A percentile compares a stretch with the other conserved stretches of the same genome.
Conservation (phyloP, 2,113 vertebrate genomes). For the Ictalurus furcatus region DNA sequence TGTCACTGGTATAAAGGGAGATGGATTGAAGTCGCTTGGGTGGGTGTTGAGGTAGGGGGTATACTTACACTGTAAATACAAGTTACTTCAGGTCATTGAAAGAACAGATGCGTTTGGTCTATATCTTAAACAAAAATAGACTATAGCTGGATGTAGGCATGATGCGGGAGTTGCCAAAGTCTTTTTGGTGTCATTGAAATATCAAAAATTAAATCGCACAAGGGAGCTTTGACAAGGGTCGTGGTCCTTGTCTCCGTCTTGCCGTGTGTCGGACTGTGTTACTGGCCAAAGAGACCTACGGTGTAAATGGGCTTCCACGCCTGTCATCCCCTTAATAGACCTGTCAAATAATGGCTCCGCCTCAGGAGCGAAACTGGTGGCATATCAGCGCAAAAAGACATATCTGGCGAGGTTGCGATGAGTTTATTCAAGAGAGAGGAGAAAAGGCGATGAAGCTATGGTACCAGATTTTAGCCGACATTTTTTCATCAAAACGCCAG, state of each 20-base stretch:
- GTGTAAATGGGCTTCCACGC: slow-evolving; percentile 59
- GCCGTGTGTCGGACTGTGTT: slow-evolving; percentile 54
- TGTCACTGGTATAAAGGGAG: slow-evolving; percentile 51
- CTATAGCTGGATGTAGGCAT: slow-evolving; percentile 16
- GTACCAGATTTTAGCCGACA: not conserved
- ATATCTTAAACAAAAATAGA: not conserved
- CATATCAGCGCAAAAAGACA: slow-evolving; percentile 44
- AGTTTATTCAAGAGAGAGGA: not conserved
- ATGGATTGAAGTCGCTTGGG: slow-evolving; percentile 31
- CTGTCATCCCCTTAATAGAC: slow-evolving; percentile 60
- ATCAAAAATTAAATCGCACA: slow-evolving; percentile 54
- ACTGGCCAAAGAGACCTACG: slow-evolving; percentile 48
- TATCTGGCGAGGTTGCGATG: slow-evolving; percentile 34
- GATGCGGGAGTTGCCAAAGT: slow-evolving; percentile 34
- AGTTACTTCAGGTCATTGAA: not conserved
- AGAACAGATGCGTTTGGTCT: not conserved
- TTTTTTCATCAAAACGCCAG: not conserved
- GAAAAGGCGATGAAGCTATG: not conserved
- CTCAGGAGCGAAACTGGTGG: slow-evolving; percentile 51
- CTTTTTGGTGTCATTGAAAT: slow-evolving; percentile 52
- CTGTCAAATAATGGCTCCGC: slow-evolving; percentile 55
- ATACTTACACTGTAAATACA: slow-evolving; percentile 7
- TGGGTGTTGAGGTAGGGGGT: not conserved
- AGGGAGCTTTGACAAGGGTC: slow-evolving; percentile 53
- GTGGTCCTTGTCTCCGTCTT: slow-evolving; percentile 53